These are phyloP conservation scores for Rhimphoctona megacephalus DNA, from an alignment of 2,888 invertebrate species.

Conservation along the genomic window DNA sequence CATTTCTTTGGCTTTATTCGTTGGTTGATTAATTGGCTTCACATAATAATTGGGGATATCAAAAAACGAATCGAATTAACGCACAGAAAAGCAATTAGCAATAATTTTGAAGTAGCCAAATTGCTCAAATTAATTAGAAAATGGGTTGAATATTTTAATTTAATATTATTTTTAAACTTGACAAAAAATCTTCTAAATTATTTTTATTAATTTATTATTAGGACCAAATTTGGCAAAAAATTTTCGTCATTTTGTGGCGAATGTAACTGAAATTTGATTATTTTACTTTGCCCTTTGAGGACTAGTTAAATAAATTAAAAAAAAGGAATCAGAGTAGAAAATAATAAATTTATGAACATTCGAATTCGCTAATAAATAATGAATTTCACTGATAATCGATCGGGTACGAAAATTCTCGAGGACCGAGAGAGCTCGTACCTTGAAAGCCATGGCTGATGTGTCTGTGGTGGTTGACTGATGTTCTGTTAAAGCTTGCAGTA, in stretches of 20 bases:
- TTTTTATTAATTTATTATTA: no score
- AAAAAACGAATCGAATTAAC: no score
- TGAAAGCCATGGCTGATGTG: constrained; percentile 80
- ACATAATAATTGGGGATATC: background rate
- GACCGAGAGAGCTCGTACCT: constrained; percentile 74
- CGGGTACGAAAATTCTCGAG: background rate
- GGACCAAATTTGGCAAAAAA: no score
- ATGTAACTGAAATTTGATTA: background rate
- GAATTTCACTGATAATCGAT: constrained; percentile 17
- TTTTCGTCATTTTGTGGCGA: background rate
- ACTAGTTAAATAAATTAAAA: background rate
- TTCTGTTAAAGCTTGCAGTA: constrained; percentile 60
- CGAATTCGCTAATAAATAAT: background rate
- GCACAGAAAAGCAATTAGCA: no score
- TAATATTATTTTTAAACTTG: background rate
- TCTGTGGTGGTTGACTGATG: constrained; percentile 75
- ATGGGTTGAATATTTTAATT: background rate
- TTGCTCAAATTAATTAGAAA: background rate
- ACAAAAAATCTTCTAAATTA: background rate
- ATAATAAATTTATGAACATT: background rate
- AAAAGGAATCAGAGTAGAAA: background rate
- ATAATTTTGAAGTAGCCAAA: background rate
- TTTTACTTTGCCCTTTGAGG: background rate
- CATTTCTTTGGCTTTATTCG: background rate
- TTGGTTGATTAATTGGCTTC: background rate